phyloP scores from a whole-genome alignment of 2,113 vertebrate genomes.

The Calidris pugnax region DNA sequence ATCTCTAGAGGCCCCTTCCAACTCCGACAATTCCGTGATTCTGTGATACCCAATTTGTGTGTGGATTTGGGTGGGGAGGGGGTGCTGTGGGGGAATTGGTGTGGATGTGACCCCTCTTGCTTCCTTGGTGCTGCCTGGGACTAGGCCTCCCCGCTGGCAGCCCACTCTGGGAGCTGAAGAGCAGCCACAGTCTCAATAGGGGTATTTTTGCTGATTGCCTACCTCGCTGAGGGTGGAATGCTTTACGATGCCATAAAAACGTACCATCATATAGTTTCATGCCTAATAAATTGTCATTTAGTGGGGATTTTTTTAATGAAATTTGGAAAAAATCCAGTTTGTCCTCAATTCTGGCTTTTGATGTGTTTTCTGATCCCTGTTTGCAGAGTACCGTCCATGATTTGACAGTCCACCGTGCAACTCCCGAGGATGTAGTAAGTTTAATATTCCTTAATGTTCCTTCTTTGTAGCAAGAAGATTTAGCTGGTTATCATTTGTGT shows the following conservation, averaged over 20 bases:
- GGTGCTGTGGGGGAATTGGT: not conserved
- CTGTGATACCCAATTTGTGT: no score
- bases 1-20: no score
- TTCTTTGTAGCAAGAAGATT: not conserved
- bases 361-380: not conserved
- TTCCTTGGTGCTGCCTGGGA: not conserved
- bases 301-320: not conserved
- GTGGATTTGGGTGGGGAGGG: not conserved
- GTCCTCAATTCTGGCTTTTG: not conserved
- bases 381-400: slow-evolving; percentile 87
- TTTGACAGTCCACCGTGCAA: slow-evolving; percentile 85
- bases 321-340: rapidly evolving
- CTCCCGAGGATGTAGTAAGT: slow-evolving; percentile 88
- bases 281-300: not conserved
- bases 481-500: not conserved
- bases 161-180: rapidly evolving
- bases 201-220: not conserved
- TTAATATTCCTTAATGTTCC: not conserved
- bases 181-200: rapidly evolving
- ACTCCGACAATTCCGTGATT: no score
- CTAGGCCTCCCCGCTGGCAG: not conserved
- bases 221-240: rapidly evolving
- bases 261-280: rapidly evolving
- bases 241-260: rapidly evolving
- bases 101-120: not conserved